These are phyloP conservation scores for Scopus umbretta DNA, from an alignment of 2,113 vertebrate genomes.

Conservation along the genomic window DNA sequence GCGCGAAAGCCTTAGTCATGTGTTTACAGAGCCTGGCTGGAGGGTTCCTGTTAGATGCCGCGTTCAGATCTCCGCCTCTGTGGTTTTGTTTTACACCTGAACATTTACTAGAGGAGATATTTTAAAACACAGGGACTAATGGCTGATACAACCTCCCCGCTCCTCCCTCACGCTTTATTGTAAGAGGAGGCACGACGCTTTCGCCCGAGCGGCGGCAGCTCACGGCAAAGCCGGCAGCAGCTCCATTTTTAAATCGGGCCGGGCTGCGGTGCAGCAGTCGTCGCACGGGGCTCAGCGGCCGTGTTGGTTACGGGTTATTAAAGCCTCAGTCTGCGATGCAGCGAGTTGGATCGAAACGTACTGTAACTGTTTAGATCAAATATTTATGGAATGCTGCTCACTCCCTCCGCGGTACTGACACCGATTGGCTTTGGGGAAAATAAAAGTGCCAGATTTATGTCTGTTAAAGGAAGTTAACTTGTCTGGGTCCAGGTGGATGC, in stretches of 20 bases:
- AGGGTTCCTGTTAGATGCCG: background rate
- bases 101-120: background rate
- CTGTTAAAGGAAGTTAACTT: accelerated
- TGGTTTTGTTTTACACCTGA: background rate
- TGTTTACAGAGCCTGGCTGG: background rate
- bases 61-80: background rate
- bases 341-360: background rate
- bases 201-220: accelerated
- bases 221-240: background rate
- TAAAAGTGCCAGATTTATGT: background rate
- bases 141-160: background rate
- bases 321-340: background rate
- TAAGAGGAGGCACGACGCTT: accelerated
- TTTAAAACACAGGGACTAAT: background rate
- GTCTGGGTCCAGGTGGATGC: background rate
- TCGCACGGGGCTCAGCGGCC: accelerated
- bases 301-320: accelerated
- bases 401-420: background rate
- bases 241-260: background rate
- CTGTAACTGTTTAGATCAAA: background rate
- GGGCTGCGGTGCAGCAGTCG: background rate
- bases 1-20: background rate
- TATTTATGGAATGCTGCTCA: background rate
- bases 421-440: background rate
- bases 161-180: background rate